phyloP scores from a whole-genome alignment of 37 sponge, comb jelly and placozoan genomes.

The Hexactinellida sp. region DNA sequence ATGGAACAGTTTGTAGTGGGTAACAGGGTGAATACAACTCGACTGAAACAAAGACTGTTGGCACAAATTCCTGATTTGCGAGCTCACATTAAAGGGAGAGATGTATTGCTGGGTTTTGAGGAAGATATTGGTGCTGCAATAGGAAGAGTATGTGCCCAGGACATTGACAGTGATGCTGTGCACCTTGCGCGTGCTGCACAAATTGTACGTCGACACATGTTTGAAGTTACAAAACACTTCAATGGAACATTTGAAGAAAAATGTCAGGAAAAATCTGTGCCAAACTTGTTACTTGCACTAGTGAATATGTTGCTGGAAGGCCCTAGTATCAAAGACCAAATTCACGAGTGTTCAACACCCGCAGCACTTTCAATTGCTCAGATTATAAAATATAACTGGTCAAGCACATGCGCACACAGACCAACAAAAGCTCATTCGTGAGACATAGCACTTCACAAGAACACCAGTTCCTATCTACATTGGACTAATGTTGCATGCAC shows the following conservation, averaged over 20 bases:
- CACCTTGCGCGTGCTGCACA: slow-evolving; percentile 28
- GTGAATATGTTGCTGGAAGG: not conserved
- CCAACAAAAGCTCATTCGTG: not conserved
- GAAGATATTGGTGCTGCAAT: slow-evolving; percentile 24
- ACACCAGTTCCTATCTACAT: slow-evolving; percentile 27
- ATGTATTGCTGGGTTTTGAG: not conserved
- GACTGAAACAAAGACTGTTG: slow-evolving; percentile 13
- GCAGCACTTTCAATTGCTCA: not conserved
- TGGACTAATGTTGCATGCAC: too few relatives aligned
- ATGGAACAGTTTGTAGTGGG: slow-evolving; percentile 22
- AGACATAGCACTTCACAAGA: slow-evolving; percentile 18
- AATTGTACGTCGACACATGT: not conserved
- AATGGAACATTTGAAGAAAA: too few relatives aligned
- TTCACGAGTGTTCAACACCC: not conserved
- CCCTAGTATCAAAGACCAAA: not conserved
- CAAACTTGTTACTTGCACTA: slow-evolving; percentile 20
- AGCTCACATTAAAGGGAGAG: slow-evolving; percentile 24
- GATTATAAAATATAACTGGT: not conserved
- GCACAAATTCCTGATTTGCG: slow-evolving; percentile 22
- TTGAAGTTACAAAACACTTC: not conserved
- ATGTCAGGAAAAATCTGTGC: too few relatives aligned
- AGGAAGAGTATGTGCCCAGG: slow-evolving; percentile 22
- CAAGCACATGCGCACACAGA: not conserved
- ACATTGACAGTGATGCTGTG: slow-evolving; percentile 25
- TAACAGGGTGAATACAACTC: too few relatives aligned